These are phyloP conservation scores for Ditula angustiorana DNA, from an alignment of 2,888 invertebrate genomes.

Conservation along the genomic window DNA sequence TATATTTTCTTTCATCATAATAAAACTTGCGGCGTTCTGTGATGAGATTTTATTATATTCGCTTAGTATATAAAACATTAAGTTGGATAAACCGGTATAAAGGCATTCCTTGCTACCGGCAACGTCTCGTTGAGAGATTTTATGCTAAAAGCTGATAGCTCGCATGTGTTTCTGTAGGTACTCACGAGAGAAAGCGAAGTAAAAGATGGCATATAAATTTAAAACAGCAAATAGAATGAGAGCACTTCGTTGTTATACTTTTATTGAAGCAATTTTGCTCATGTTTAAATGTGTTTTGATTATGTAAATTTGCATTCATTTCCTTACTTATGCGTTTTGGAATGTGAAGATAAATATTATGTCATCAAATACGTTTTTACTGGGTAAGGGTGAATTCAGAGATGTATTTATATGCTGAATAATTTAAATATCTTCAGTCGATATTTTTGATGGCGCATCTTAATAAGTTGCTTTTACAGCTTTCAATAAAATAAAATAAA, in stretches of 20 bases:
- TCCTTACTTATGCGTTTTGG: neutral
- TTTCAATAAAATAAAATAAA: too few relatives aligned
- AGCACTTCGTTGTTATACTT: constrained; percentile 29
- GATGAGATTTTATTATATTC: constrained; percentile 19
- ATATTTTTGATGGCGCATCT: neutral
- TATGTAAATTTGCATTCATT: constrained; percentile 22
- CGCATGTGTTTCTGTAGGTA: constrained; percentile 29
- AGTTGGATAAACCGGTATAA: constrained; percentile 32
- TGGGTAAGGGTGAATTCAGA: neutral
- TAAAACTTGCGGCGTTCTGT: constrained; percentile 13
- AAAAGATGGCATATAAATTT: constrained; percentile 39
- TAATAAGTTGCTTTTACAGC: too few relatives aligned
- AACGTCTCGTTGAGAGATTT: constrained; percentile 27
- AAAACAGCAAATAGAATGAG: constrained; percentile 38
- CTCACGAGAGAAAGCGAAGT: constrained; percentile 21
- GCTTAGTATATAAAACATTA: constrained; percentile 34
- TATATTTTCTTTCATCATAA: constrained; percentile 25
- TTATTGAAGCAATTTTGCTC: constrained; percentile 37
- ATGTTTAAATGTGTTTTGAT: constrained; percentile 25
- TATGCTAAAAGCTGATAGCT: constrained; percentile 37
- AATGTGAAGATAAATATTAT: neutral
- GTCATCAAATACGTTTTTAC: neutral
- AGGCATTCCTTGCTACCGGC: constrained; percentile 27
- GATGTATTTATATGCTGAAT: neutral
- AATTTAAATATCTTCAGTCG: neutral